phyloP scores from a whole-genome alignment of 1,140 invertebrate species.

The Drosophila varians region DNA sequence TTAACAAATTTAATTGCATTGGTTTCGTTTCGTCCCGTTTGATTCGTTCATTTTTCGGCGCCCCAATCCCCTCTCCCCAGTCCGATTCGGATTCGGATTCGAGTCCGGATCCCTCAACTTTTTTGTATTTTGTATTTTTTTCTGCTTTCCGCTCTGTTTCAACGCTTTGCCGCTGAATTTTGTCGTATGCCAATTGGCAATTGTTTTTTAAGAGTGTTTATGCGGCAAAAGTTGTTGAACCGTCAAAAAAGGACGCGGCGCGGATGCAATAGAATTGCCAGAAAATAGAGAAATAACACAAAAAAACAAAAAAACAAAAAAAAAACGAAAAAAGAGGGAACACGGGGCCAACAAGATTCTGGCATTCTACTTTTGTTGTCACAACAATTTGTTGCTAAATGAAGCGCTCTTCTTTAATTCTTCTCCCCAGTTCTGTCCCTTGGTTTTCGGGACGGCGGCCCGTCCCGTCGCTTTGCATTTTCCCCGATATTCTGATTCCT shows the following conservation, averaged over 20 bases:
- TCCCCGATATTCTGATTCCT: not conserved
- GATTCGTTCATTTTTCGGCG: conserved; percentile 14
- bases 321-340: too few species aligned
- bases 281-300: not conserved
- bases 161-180: not conserved
- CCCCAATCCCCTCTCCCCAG: conserved; percentile 11
- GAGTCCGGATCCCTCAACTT: not conserved
- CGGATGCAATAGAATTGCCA: conserved; percentile 22
- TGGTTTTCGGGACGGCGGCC: conserved; percentile 3
- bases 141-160: conserved; percentile 20
- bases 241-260: conserved; percentile 61
- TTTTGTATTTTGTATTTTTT: too few species aligned
- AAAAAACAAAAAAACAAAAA: conserved; percentile 9
- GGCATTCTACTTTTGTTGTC: conserved; percentile 53
- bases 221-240: conserved; percentile 72
- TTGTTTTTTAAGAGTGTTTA: conserved; percentile 71
- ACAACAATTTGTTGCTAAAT: conserved; percentile 77
- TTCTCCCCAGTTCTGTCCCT: conserved; percentile 12
- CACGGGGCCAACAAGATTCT: conserved; percentile 38
- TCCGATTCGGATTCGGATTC: conserved; percentile 1
- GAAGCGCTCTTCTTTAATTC: conserved; percentile 69
- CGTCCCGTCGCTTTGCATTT: not conserved
- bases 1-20: conserved; percentile 78
- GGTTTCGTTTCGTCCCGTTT: conserved; percentile 46
- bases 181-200: conserved; percentile 62